Evolutionary conservation across 2,888 invertebrate species (phyloP).

Genomic region (Callosobruchus maculatus): DNA sequence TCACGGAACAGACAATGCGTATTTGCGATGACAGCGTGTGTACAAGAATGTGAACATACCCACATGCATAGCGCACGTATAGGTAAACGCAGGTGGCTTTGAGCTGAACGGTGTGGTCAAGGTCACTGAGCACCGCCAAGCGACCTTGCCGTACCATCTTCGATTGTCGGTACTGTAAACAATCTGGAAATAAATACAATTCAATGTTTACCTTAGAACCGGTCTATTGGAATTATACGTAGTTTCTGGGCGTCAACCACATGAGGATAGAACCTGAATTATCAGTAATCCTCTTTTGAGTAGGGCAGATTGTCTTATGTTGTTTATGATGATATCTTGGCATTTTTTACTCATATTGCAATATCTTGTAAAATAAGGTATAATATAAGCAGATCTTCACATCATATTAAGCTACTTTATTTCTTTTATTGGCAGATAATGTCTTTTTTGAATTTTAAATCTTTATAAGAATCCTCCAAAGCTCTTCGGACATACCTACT

Average conservation of each 20-base stretch:
- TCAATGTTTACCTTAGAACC: too few species aligned
- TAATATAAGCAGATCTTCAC: too few species aligned
- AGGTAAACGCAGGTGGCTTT: not conserved
- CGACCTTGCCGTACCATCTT: not conserved
- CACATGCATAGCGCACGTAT: not conserved
- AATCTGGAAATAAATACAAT: not conserved
- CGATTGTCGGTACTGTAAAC: not conserved
- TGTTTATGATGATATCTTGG: too few species aligned
- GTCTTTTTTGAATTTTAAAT: too few species aligned
- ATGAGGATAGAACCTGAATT: not conserved
- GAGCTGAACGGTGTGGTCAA: not conserved
- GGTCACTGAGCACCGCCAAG: not conserved
- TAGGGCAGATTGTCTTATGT: too few species aligned
- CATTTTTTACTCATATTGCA: too few species aligned
- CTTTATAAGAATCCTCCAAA: too few species aligned
- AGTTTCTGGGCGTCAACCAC: not conserved
- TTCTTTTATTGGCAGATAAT: too few species aligned
- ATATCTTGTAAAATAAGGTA: too few species aligned
- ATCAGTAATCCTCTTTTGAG: not conserved
- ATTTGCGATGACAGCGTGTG: not conserved
- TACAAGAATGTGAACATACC: not conserved
- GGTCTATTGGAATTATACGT: too few species aligned
- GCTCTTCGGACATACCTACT: too few species aligned
- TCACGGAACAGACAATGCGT: not conserved
- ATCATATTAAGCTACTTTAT: too few species aligned